Evolutionary conservation across 2,888 invertebrate species (phyloP), one percentile per base, ranked within the genome.

Genomic region (Epistrophella euchroma): DNA sequence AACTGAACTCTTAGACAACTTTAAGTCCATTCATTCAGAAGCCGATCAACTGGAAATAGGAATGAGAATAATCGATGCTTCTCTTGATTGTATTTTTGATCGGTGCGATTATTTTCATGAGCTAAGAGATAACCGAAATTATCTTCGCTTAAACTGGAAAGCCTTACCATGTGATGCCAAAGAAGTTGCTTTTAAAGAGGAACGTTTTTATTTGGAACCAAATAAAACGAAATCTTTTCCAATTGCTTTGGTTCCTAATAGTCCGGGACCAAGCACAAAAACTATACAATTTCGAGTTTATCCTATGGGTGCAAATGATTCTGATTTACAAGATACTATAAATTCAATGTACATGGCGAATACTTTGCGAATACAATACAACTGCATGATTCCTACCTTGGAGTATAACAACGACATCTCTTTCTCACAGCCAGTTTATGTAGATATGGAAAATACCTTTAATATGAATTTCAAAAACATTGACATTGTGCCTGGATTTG

Each of bases 141-240:
- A 90, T 75, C 88, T 89, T 1, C 89, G 89, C 50, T 89, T 91
- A 89, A 90, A 91, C 84, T 91, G 92, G 92, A 90, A 90, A 73
- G 78, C 86, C 0, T 45, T 92, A 22, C 91, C 92, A 10, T 88
- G 88, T 19, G 89, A 91, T 88, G 91, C 92, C 0, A 88, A 88
- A 3, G 92, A 92, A 75, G 73, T 92, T 2, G 90, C 91, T 28
- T 90, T 90, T 25, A 91, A 91, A 77, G 89, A 86, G 6, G 91
- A 91, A 82, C 88, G 90, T 22, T 89, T 92, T 11, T 89, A 90
- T 71, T 82, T 92, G 4, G 88, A 89, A n/a, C 91, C 92, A 3
- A 90, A 90, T 64, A 89, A 91, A 1, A 90, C 90, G 4, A 89
- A 89, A 58, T 89, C 88, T 15, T 88, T 92, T n/a, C 89, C 90